Percentiles rank a stretch among this genome's conserved stretches.
Conservation (phyloP, 2,113 vertebrate species). For the Colistium nudipinnis region DNA sequence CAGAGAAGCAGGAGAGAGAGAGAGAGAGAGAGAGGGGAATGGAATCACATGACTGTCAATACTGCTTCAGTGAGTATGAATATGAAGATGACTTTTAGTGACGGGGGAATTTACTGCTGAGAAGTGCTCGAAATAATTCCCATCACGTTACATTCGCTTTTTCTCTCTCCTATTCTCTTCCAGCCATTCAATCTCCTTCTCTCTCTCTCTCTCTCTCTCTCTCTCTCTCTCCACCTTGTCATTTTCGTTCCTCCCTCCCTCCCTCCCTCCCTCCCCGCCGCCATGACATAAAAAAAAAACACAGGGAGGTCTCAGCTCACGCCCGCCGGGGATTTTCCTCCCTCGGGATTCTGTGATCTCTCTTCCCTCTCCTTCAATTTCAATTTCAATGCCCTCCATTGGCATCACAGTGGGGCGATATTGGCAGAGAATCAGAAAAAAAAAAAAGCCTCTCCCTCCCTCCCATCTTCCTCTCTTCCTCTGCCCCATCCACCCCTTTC, state of each 20-base stretch:
- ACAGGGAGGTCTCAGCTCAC: constrained; percentile 46
- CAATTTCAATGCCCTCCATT: constrained; percentile 55
- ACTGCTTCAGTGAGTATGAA: constrained; percentile 40
- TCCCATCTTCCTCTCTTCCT: constrained; percentile 15
- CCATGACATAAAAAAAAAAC: constrained; percentile 38
- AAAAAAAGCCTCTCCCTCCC: constrained; percentile 32
- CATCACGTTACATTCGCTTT: constrained; percentile 25
- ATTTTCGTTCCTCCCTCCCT: constrained; percentile 28
- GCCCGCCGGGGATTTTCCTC: constrained; percentile 52
- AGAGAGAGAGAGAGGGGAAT: background rate
- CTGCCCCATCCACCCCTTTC: constrained; percentile 29
- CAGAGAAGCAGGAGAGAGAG: constrained; percentile 4
- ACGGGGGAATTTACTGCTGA: constrained; percentile 35
- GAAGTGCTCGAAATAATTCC: constrained; percentile 54
- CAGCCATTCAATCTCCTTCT: constrained; percentile 13
- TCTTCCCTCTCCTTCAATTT: constrained; percentile 55
- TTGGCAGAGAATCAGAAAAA: constrained; percentile 57
- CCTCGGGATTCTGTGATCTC: constrained; percentile 59
- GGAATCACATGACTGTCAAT: constrained; percentile 52
- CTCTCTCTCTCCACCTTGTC: constrained; percentile 11
- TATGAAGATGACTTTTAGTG: constrained; percentile 51
- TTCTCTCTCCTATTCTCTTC: constrained; percentile 11
- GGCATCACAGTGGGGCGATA: constrained; percentile 56
- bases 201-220: constrained; percentile 16
- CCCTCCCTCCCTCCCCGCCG: constrained; percentile 16